A percentile compares a stretch with the other conserved stretches of the same genome.
These are phyloP conservation scores for Xenops minutus DNA, from an alignment of 2,797 vertebrate genomes.

Conservation along the genomic window DNA sequence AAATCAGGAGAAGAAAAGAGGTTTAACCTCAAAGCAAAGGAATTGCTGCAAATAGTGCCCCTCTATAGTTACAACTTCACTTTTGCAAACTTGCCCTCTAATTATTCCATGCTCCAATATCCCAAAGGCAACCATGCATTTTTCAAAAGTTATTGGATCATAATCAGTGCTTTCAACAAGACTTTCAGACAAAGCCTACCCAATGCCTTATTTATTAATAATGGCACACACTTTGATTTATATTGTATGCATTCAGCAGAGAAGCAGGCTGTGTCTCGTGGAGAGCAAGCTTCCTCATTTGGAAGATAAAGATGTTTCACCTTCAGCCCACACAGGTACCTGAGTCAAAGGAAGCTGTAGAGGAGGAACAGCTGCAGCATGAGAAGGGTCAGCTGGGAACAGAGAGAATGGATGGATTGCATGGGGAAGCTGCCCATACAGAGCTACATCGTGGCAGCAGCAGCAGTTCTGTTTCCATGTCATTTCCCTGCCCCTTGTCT, in stretches of 20 bases:
- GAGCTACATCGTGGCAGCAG: rapidly evolving
- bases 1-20: neutral
- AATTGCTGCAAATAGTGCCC: neutral
- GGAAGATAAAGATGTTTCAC: slow-evolving; percentile 43
- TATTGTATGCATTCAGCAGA: slow-evolving; percentile 65
- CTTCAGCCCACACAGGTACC: neutral
- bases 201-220: slow-evolving; percentile 68
- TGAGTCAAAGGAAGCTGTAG: neutral
- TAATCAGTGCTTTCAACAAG: slow-evolving; percentile 62
- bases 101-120: slow-evolving; percentile 55
- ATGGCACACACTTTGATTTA: slow-evolving; percentile 65
- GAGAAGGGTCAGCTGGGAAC: rapidly evolving
- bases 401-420: rapidly evolving
- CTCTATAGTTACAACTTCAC: neutral
- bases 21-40: neutral
- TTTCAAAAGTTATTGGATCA: slow-evolving; percentile 47
- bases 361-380: neutral
- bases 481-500: neutral
- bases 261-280: slow-evolving; percentile 8
- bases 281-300: slow-evolving; percentile 25
- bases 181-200: slow-evolving; percentile 51
- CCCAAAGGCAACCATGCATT: slow-evolving; percentile 62
- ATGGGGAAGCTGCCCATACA: neutral
- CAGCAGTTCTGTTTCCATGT: neutral
- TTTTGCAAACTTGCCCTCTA: neutral